phyloP scores from a whole-genome alignment of 37 sponge, comb jelly and placozoan genomes.

The Crambe crambe region DNA sequence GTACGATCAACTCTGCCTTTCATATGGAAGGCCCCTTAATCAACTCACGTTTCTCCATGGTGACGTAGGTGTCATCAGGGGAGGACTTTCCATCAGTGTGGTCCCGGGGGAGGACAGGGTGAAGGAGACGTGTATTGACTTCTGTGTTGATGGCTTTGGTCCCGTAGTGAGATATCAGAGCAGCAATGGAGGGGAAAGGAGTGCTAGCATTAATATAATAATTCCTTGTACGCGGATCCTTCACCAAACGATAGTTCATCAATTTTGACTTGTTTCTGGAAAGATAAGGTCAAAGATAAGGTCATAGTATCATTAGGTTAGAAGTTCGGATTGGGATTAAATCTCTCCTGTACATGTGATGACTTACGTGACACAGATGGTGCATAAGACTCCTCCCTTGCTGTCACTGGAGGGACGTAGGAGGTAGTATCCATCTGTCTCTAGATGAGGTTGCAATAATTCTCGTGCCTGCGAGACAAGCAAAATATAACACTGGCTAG shows the following conservation, averaged over 20 bases:
- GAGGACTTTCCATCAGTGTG: background rate
- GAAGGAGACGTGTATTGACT: conserved; percentile 24
- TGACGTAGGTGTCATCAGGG: conserved; percentile 10
- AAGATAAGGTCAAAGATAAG: background rate
- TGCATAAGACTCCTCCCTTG: conserved; percentile 39
- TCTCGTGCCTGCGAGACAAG: conserved; percentile 29
- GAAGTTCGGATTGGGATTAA: too few species aligned
- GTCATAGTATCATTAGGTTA: background rate
- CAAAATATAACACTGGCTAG: too few species aligned
- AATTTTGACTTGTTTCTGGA: conserved; percentile 38
- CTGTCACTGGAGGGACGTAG: conserved; percentile 29
- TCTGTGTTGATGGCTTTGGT: conserved; percentile 36
- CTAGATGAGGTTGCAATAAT: conserved; percentile 31
- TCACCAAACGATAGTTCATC: conserved; percentile 47
- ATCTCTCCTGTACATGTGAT: background rate
- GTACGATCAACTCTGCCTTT: too few species aligned
- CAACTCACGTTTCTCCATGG: conserved; percentile 30
- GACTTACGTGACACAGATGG: conserved; percentile 62
- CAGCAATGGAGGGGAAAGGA: conserved; percentile 12
- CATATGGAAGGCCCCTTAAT: too few species aligned
- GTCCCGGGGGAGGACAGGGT: conserved; percentile 13
- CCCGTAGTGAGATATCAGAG: conserved; percentile 21
- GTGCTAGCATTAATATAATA: conserved; percentile 27
- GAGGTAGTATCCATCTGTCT: conserved; percentile 50
- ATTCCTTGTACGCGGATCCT: conserved; percentile 2